Evolutionary conservation across 2,888 invertebrate genomes (phyloP).

Genomic region (Actias luna): DNA sequence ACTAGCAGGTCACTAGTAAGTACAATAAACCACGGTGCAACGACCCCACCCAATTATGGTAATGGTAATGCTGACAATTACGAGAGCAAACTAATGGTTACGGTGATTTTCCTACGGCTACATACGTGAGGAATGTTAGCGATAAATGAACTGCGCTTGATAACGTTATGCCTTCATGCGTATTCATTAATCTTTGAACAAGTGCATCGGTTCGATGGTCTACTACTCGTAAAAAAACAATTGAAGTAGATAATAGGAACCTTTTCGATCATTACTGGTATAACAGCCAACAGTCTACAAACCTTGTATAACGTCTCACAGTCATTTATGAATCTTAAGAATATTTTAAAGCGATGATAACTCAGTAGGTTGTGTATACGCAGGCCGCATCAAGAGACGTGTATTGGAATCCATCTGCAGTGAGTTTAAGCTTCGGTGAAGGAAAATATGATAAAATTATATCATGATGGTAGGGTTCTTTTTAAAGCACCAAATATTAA

Average conservation of each 20-base stretch:
- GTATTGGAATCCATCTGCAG: too few species aligned
- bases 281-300: neutral
- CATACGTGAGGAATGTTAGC: constrained; percentile 10
- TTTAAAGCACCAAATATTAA: too few species aligned
- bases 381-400: too few species aligned
- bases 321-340: too few species aligned
- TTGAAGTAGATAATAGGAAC: neutral
- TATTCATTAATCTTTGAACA: neutral
- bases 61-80: constrained; percentile 24
- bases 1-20: constrained; percentile 49
- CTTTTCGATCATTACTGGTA: neutral
- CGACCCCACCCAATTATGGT: constrained; percentile 32
- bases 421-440: too few species aligned
- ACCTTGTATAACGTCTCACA: neutral
- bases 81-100: constrained; percentile 27
- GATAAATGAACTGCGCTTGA: constrained; percentile 8
- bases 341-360: too few species aligned
- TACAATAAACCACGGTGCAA: constrained; percentile 29
- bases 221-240: neutral
- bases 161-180: neutral
- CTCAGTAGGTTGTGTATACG: too few species aligned
- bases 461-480: too few species aligned
- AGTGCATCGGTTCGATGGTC: neutral
- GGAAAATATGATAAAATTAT: too few species aligned
- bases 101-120: constrained; percentile 18